Percentiles rank a stretch among this genome's conserved stretches.
Conservation (phyloP, 2,797 vertebrate species). For the Merluccius polli region DNA sequence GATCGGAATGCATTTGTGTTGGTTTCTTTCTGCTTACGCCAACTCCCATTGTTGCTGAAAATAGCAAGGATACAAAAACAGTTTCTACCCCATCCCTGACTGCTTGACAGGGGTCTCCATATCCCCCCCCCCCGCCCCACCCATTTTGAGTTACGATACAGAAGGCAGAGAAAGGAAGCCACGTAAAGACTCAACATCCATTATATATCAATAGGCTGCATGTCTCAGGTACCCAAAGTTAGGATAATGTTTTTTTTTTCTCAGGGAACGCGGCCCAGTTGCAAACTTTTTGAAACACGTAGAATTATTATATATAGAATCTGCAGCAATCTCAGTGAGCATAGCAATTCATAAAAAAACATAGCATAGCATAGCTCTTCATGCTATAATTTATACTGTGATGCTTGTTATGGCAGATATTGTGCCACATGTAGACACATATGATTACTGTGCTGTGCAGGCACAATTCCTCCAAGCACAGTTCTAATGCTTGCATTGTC, state of each 20-base stretch:
- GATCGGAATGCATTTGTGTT: background rate
- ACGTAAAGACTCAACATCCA: background rate
- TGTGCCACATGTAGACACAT: background rate
- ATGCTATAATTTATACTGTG: background rate
- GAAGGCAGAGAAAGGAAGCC: background rate
- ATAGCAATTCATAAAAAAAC: no score
- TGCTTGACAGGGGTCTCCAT: background rate
- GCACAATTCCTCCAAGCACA: no score
- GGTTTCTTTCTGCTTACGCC: background rate
- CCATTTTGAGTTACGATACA: background rate
- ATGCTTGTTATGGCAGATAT: background rate
- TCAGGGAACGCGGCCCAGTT: background rate
- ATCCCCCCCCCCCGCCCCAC: background rate
- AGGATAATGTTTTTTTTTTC: background rate
- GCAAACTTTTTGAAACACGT: background rate
- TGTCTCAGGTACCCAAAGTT: background rate
- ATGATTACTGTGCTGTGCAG: background rate
- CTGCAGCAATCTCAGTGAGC: background rate
- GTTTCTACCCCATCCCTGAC: background rate
- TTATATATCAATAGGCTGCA: background rate
- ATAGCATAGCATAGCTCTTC: background rate
- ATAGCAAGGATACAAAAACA: background rate
- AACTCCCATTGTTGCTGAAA: background rate
- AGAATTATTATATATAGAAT: background rate
- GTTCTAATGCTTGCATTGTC: background rate